phyloP scores from a whole-genome alignment of 2,113 vertebrate genomes.

The Microtus pennsylvanicus region DNA sequence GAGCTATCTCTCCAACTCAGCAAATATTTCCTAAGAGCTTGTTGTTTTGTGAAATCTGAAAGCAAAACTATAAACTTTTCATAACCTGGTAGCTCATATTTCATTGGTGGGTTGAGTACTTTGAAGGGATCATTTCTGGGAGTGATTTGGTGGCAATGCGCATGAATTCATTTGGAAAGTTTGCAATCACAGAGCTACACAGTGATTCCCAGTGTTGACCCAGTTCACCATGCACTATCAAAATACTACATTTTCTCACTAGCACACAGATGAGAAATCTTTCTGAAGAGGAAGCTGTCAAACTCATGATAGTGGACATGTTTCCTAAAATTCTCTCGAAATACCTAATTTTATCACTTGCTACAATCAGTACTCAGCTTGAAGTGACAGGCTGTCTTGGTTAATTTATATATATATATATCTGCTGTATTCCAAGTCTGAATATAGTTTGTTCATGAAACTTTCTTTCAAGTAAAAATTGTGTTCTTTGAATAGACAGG shows the following conservation, averaged over 20 bases:
- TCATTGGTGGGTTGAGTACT: conserved; percentile 7
- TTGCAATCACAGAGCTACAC: conserved; percentile 50
- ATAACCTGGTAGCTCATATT: conserved; percentile 1
- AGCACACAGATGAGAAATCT: neutral
- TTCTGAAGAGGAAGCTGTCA: conserved; percentile 2
- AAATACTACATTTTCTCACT: conserved; percentile 26
- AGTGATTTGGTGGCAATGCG: conserved; percentile 45
- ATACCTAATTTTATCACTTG: conserved; percentile 32
- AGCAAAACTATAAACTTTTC: conserved; percentile 33
- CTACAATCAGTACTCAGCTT: conserved; percentile 44
- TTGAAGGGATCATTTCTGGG: conserved; percentile 37
- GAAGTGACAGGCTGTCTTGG: conserved; percentile 27
- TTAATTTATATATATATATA: conserved; percentile 40
- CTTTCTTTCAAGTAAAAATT: conserved; percentile 43
- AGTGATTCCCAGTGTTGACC: conserved; percentile 59
- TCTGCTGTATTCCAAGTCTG: neutral
- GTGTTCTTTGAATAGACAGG: neutral
- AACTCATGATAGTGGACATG: neutral
- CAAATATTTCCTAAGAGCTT: conserved; percentile 12
- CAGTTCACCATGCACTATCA: conserved; percentile 30
- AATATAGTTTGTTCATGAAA: conserved; percentile 13
- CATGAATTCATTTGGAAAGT: conserved; percentile 64
- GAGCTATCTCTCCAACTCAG: neutral
- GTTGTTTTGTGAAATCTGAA: conserved; percentile 22
- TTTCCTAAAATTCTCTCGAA: conserved; percentile 58